Conservation (phyloP, 2,888 invertebrate species). For the Teinopalpus imperialis region DNA sequence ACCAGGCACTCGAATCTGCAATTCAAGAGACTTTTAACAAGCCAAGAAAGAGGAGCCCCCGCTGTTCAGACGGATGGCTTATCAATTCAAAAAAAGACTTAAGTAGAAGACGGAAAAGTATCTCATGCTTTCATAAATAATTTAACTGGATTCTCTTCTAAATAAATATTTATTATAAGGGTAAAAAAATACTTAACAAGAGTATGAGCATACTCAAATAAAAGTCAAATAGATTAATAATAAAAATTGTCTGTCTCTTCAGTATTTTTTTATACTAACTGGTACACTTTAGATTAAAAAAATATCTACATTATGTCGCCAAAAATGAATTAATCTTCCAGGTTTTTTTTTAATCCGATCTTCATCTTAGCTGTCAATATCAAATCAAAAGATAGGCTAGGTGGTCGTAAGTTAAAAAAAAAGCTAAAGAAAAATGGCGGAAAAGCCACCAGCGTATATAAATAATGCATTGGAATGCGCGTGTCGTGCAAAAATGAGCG, state of each 20-base stretch:
- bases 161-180: no score
- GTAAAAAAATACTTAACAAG: no score
- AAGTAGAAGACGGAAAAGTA: slow-evolving; percentile 68
- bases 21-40: slow-evolving; percentile 28
- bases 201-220: no score
- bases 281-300: no score
- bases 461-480: slow-evolving; percentile 68
- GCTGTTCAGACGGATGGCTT: slow-evolving; percentile 32
- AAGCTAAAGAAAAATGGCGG: slow-evolving; percentile 11
- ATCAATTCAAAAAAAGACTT: slow-evolving; percentile 43
- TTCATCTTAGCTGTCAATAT: background rate
- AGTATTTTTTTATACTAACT: no score
- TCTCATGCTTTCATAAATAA: slow-evolving; percentile 24
- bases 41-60: slow-evolving; percentile 18
- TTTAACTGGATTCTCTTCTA: slow-evolving; percentile 6
- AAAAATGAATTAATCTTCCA: no score
- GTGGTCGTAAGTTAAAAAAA: slow-evolving; percentile 1
- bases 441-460: slow-evolving; percentile 47
- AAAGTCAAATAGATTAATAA: no score
- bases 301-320: no score
- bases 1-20: slow-evolving; percentile 1
- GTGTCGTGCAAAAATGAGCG: slow-evolving; percentile 64
- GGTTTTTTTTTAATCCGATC: no score
- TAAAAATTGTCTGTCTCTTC: no score
- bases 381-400: background rate